These are phyloP conservation scores for Artemisiospiza belli DNA, from an alignment of 2,113 vertebrate genomes.

Conservation along the genomic window DNA sequence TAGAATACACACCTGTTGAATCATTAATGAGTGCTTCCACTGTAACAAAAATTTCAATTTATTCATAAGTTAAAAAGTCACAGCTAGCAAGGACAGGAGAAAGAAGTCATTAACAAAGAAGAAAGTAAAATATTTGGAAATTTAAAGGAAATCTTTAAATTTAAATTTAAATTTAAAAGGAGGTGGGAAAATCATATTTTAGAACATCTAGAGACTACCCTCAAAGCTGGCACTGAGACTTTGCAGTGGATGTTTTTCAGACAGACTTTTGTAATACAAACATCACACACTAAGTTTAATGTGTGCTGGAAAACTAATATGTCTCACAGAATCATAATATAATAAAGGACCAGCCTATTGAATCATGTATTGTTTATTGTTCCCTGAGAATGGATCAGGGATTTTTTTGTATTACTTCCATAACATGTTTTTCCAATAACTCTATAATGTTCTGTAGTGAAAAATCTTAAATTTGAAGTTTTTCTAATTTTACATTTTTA, in stretches of 20 bases:
- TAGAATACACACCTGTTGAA: background rate
- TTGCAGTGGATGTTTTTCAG: background rate
- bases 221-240: background rate
- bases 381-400: background rate
- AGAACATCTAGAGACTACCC: background rate
- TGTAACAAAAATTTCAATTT: background rate
- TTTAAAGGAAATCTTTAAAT: background rate
- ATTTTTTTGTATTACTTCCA: background rate
- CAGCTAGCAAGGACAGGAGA: background rate
- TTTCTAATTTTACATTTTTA: background rate
- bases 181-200: background rate
- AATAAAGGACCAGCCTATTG: background rate
- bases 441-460: background rate
- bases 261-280: background rate
- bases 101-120: background rate
- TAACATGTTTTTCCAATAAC: background rate
- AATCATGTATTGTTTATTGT: conserved; percentile 27
- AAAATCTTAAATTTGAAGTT: background rate
- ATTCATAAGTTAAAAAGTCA: background rate
- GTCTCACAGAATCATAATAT: background rate
- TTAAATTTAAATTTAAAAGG: no score
- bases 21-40: background rate
- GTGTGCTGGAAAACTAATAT: conserved; percentile 9
- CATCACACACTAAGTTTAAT: background rate
- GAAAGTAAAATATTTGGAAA: background rate